Evolutionary conservation across 2,797 vertebrate genomes (phyloP), one percentile per base, ranked within the genome.

Genomic region (Iguana delicatissima): DNA sequence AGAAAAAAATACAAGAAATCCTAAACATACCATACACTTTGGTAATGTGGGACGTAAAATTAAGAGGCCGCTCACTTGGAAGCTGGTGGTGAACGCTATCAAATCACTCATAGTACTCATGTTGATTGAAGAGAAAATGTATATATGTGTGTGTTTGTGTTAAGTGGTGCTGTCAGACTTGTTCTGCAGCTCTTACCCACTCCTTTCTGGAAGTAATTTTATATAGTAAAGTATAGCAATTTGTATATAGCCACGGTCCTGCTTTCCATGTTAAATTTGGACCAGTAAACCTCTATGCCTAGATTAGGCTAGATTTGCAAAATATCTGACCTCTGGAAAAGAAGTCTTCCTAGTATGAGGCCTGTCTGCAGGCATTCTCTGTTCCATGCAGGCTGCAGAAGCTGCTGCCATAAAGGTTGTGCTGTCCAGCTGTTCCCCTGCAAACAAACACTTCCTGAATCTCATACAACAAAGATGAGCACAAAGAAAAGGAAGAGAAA

Each of bases 401-500:
- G 72, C 67, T 0, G 1, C 3, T 92, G 62, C 82, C 0, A 0
- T 0, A 16, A 89, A 91, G 86, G 57, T 50, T 80, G 55, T 64
- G 1, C 59, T 76, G 52, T 88, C 89, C 92, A 94, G 92, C 79
- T 90, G 67, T 89, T 94, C 89, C 74, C 0, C 0, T 83, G 87
- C 86, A 83, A 90, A 85, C 50, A 84, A 91, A 6, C 42, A 38
- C 64, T 59, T 55, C 88, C 80, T 55, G 29, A 86, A 86, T 85
- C 35, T 76, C 32, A 1, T 90, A 55, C 22, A 90, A 94, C 35
- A 93, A 93, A 92, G 6, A 42, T 46, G 6, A 16, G 84, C 80
- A 69, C 50, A 13, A 0, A 0, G 57, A 64, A 85, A 91, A 85
- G 35, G 32, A 90, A 77, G 50, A 85, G 85, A 81, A 0, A 6